Percentiles rank a stretch among this genome's conserved stretches.
Conservation (phyloP, 35 echinoderm and acorn worm species). For the Heliocidaris erythrogramma region DNA sequence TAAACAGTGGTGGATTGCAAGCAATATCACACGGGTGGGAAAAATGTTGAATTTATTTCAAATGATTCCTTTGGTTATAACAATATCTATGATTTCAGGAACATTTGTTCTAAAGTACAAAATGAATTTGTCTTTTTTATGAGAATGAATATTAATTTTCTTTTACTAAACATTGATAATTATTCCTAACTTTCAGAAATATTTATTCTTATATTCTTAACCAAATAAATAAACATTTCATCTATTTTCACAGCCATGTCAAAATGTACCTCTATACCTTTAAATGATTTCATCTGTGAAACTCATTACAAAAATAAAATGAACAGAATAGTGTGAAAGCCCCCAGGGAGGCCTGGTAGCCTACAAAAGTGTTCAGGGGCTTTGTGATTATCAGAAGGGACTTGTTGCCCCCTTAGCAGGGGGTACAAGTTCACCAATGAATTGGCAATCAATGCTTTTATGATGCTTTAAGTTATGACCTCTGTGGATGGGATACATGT, state of each 20-base stretch:
- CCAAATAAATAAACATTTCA: too few species aligned
- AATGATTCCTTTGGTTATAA: too few species aligned
- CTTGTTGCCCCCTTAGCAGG: neutral
- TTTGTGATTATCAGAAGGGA: neutral
- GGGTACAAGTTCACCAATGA: slow-evolving; percentile 2
- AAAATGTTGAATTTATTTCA: too few species aligned
- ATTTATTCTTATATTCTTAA: too few species aligned
- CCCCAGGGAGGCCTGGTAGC: neutral
- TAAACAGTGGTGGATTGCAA: too few species aligned
- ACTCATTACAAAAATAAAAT: neutral
- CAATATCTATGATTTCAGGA: too few species aligned
- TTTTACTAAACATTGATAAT: too few species aligned
- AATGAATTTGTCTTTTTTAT: too few species aligned
- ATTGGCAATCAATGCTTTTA: neutral
- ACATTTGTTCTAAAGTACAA: too few species aligned
- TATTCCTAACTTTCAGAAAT: too few species aligned
- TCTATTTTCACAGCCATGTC: neutral
- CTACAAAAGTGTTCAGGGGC: neutral
- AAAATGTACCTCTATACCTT: neutral
- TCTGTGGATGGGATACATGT: neutral
- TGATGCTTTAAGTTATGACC: neutral
- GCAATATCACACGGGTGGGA: too few species aligned
- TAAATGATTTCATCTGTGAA: neutral
- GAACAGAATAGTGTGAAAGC: neutral
- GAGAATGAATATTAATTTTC: too few species aligned